Base-by-base conservation (phyloP, 2,113 vertebrate species). In the Salvelinus alpinus region DNA sequence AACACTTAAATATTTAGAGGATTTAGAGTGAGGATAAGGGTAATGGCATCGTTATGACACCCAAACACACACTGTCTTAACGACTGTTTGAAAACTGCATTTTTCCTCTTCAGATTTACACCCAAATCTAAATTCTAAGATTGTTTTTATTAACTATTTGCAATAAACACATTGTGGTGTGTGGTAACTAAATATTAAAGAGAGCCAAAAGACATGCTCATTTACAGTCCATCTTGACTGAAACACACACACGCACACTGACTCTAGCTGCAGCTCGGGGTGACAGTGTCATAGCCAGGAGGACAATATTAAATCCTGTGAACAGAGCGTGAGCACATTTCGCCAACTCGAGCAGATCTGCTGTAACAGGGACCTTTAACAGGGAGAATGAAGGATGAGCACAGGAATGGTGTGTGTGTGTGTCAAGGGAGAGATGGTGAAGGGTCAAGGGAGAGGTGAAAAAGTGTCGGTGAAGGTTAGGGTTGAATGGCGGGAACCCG, bases 301-400 rank as follows among this genome's bases (percentile, higher is more conserved):
- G 62, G 66, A 73, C 27, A 20, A 69, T 14, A 57, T 47, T 64
- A 70, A 69, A 71, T 24, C 14, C 51, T 25, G 75, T 22, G 31
- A 59, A 57, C 0, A 44, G 9, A 64, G 65, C 29, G 67, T 44
- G 12, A 77, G 71, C 34, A 29, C 4, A 12, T 59, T 80, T 29
- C 2, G n/a, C 34, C 54, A 78, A 29, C 34, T 75, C 20, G 38
- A 78, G 64, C 71, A 74, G 67, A 31, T 78, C 75, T 65, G 31
- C 51, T 57, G 64, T 31, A 29, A 73, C 29, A 5, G 7, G 6
- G 4, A 20, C 8, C 11, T 54, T 71, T 65, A 60, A 71, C 66
- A 72, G 22, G 44, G 70, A 70, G 18, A 59, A 48, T 25, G 74
- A 77, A 82, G 20, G 67, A 14, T 66, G 16, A 0, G 16, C 31